Conservation (phyloP, 2,797 vertebrate species). For the Macropus fuliginosus region DNA sequence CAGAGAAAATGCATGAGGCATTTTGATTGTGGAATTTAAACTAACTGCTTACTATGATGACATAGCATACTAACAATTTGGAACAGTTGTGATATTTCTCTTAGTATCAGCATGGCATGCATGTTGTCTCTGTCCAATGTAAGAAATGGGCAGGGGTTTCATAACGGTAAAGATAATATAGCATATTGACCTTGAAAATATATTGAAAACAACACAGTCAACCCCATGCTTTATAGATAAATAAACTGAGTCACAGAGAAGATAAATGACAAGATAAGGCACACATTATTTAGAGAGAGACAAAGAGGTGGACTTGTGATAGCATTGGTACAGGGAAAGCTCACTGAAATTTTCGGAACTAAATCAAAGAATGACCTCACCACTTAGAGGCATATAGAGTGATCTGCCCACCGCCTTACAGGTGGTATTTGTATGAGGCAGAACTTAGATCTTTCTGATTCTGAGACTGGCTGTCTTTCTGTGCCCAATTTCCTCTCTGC, state of each 20-base stretch:
- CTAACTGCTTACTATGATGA: not conserved
- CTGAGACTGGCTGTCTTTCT: not conserved
- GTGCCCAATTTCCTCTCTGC: not conserved
- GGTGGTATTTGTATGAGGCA: not conserved
- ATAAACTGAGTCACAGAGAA: not conserved
- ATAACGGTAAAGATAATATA: not conserved
- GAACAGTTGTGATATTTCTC: not conserved
- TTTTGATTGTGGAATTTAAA: slow-evolving; percentile 22
- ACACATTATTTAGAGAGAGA: not conserved
- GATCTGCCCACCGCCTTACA: not conserved
- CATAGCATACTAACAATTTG: not conserved
- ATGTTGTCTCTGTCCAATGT: not conserved
- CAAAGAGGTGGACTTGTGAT: not conserved
- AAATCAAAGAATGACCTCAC: not conserved
- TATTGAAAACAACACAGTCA: not conserved
- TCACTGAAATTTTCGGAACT: not conserved
- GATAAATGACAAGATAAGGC: not conserved
- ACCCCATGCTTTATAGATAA: not conserved
- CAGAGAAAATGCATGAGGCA: not conserved
- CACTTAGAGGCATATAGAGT: not conserved
- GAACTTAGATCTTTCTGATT: not conserved
- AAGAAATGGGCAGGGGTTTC: not conserved
- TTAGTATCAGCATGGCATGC: not conserved
- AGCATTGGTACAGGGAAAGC: not conserved
- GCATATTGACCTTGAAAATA: not conserved